A percentile compares a stretch with the other conserved stretches of the same genome.
Evolutionary conservation across 2,113 vertebrate species (phyloP).

Genomic region (Rynchops niger): DNA sequence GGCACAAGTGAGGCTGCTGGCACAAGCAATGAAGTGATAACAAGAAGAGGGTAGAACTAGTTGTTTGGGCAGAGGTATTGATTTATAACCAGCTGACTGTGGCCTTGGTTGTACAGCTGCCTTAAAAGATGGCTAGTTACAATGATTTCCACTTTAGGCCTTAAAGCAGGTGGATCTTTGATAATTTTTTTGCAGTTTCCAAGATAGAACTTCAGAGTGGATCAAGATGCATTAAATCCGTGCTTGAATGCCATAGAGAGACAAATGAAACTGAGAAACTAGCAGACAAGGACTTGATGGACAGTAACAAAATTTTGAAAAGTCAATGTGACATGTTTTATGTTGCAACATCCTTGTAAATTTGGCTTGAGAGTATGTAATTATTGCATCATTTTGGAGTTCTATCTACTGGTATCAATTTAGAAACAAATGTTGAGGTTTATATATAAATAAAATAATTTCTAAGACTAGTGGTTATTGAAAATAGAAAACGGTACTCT

Average conservation of each 20-base stretch:
- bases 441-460: neutral
- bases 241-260: neutral
- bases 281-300: neutral
- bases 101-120: neutral
- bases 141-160: neutral
- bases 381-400: neutral
- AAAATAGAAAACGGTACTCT: neutral
- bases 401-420: neutral
- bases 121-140: neutral
- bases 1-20: neutral
- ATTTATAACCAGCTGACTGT: neutral
- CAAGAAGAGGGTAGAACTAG: neutral
- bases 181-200: neutral
- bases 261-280: neutral
- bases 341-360: neutral
- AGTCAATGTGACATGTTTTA: neutral
- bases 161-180: neutral
- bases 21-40: neutral
- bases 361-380: neutral
- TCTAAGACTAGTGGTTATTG: neutral
- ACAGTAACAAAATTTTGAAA: neutral
- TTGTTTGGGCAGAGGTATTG: neutral
- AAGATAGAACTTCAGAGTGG: neutral
- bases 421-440: neutral
- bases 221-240: neutral